phyloP scores from a whole-genome alignment of 2,113 vertebrate genomes.

The Cromileptes altivelis region DNA sequence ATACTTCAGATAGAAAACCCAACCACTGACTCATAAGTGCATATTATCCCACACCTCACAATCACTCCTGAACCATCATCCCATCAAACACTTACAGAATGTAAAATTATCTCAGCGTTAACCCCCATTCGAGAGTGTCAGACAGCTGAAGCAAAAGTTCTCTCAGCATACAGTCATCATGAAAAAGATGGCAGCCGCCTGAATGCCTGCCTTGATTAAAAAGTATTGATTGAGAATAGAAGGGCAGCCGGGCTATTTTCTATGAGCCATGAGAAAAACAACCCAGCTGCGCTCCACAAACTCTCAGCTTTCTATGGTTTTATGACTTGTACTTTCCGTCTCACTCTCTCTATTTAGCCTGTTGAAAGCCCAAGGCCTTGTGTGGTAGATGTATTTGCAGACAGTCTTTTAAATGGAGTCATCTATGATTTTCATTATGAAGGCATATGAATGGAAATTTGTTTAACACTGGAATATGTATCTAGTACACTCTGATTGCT shows the following conservation, averaged over 20 bases:
- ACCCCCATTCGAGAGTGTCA: not conserved
- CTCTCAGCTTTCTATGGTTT: slow-evolving; percentile 22
- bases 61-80: slow-evolving; percentile 48
- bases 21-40: slow-evolving; percentile 30
- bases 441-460: not conserved
- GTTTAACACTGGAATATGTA: not conserved
- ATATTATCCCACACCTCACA: slow-evolving; percentile 35
- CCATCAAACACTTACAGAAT: slow-evolving; percentile 44
- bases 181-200: slow-evolving; percentile 7
- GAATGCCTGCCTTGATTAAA: slow-evolving; percentile 48
- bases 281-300: not conserved
- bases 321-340: slow-evolving; percentile 12
- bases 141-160: slow-evolving; percentile 2
- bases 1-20: too few relatives aligned
- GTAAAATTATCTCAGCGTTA: slow-evolving; percentile 22
- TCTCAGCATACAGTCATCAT: slow-evolving; percentile 1
- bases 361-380: slow-evolving; percentile 12
- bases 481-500: not conserved
- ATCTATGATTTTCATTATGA: not conserved
- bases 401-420: not conserved
- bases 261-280: slow-evolving; percentile 16
- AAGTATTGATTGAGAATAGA: slow-evolving; percentile 49
- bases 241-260: slow-evolving; percentile 26
- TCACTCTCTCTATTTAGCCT: slow-evolving; percentile 8
- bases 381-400: not conserved